Evolutionary conservation across 1,140 invertebrate genomes (phyloP), one percentile per base, ranked within the genome.

Genomic region (Eupeodes corollae): DNA sequence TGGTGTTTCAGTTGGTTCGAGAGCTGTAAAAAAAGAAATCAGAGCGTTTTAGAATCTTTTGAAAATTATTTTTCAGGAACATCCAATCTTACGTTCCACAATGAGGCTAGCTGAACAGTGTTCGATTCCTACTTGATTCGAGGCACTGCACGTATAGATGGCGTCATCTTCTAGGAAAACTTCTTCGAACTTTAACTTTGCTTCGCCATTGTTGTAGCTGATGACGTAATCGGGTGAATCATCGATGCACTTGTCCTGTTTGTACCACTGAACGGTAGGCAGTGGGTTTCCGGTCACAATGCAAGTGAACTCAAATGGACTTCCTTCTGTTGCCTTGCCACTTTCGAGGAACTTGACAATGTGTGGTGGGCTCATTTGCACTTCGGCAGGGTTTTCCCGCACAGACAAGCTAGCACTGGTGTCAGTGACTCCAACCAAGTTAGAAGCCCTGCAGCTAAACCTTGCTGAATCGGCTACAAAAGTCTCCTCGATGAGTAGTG

Each of bases 201-300:
- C 86, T 15, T 88, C 72, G 47, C 83, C 77, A 53, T 88, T 82
- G 49, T 85, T 79, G 48, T 84, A 88, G 11, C 74, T 78, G n/a
- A 80, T 80, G 14, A 63, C 52, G 44, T 74, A 75, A 35, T 70
- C 68, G 15, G 66, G 71, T 33, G 73, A 75, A 52, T 74, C 71
- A 46, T 75, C 72, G 44, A 80, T 72, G 51, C 74, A 74, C 44
- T 75, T 75, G 14, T 75, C 76, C 52, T 79, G 74, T 58, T 78
- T 78, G 44, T 68, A 79, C 91, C 91, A 96, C 52, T 79, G 80
- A 10, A 92, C 80, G 42, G 79, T 82, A 15, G 87, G 86, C 38
- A 87, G 57, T 3, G 86, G 86, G 67, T 84, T 79, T 3, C 84
- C 83, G 44, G 73, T 75, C 3, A 89, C 80, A 40, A 73, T 76